phyloP scores from a whole-genome alignment of 2,888 invertebrate genomes.

The Homarus gammarus region DNA sequence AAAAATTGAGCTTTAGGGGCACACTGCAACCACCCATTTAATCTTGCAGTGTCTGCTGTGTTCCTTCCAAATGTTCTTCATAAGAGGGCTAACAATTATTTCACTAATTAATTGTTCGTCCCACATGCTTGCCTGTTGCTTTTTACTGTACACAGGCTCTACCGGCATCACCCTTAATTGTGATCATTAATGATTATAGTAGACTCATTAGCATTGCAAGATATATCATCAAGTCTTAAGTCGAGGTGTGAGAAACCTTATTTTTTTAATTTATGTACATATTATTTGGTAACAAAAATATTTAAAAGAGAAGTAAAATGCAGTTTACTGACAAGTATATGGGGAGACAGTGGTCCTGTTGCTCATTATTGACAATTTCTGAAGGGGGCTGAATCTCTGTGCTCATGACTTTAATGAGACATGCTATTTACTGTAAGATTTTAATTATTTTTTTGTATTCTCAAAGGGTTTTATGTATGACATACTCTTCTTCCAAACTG shows the following conservation, averaged over 20 bases:
- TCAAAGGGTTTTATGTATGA: slow-evolving; percentile 29
- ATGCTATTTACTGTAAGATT: slow-evolving; percentile 24
- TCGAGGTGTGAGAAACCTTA: slow-evolving; percentile 14
- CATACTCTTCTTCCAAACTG: slow-evolving; percentile 31
- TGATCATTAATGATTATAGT: slow-evolving; percentile 58
- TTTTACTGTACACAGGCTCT: slow-evolving; percentile 40
- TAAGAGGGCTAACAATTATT: slow-evolving; percentile 37
- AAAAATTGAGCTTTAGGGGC: slow-evolving; percentile 46
- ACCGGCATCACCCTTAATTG: slow-evolving; percentile 35
- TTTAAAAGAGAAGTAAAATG: slow-evolving; percentile 15
- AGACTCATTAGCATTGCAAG: slow-evolving; percentile 55
- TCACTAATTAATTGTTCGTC: slow-evolving; percentile 38
- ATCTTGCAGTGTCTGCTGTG: slow-evolving; percentile 54
- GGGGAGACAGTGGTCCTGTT: slow-evolving; percentile 20
- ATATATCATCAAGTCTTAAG: slow-evolving; percentile 49
- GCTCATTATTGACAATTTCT: slow-evolving; percentile 42
- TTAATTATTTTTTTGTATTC: no score
- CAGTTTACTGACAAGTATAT: slow-evolving; percentile 36
- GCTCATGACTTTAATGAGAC: slow-evolving; percentile 40
- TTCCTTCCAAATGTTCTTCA: slow-evolving; percentile 54
- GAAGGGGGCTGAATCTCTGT: slow-evolving; percentile 58
- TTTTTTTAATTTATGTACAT: slow-evolving; percentile 18
- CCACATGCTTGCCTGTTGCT: slow-evolving; percentile 51
- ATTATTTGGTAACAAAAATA: slow-evolving; percentile 27
- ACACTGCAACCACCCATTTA: slow-evolving; percentile 47